A percentile compares a stretch with the other conserved stretches of the same genome.
phyloP scores from a whole-genome alignment of 2,113 vertebrate genomes.

The Leuciscus idus region DNA sequence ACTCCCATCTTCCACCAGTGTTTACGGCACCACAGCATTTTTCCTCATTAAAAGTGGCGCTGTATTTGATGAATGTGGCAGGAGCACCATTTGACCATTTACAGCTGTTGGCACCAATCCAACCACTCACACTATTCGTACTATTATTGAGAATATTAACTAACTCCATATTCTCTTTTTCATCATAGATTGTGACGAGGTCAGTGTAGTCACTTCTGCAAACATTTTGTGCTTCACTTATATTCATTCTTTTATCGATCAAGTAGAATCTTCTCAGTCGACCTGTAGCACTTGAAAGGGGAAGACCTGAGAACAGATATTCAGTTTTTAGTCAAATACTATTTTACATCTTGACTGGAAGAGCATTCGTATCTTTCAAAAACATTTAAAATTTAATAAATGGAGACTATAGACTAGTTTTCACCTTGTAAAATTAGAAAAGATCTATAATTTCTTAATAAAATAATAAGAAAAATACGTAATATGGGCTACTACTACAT shows the following conservation, averaged over 20 bases:
- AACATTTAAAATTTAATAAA: not conserved
- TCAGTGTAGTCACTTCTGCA: accelerated
- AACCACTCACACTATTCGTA: not conserved
- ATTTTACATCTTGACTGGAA: not conserved
- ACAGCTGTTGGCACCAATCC: conserved; percentile 46
- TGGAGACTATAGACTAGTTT: not conserved
- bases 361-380: not conserved
- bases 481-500: not conserved
- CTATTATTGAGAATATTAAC: too few species aligned
- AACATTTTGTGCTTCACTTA: not conserved
- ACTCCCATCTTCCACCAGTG: not conserved
- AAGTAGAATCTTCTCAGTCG: not conserved
- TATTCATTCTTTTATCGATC: not conserved
- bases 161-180: not conserved
- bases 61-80: not conserved
- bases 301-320: not conserved
- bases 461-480: not conserved
- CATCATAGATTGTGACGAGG: conserved; percentile 55
- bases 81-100: conserved; percentile 60
- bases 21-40: conserved; percentile 14
- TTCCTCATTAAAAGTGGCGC: accelerated
- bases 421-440: not conserved
- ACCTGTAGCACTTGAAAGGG: not conserved
- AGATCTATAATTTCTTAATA: not conserved
- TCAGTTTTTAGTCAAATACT: not conserved